A percentile compares a stretch with the other conserved stretches of the same genome.
phyloP scores from a whole-genome alignment of 2,797 vertebrate genomes.

The Ceyx erithaca region DNA sequence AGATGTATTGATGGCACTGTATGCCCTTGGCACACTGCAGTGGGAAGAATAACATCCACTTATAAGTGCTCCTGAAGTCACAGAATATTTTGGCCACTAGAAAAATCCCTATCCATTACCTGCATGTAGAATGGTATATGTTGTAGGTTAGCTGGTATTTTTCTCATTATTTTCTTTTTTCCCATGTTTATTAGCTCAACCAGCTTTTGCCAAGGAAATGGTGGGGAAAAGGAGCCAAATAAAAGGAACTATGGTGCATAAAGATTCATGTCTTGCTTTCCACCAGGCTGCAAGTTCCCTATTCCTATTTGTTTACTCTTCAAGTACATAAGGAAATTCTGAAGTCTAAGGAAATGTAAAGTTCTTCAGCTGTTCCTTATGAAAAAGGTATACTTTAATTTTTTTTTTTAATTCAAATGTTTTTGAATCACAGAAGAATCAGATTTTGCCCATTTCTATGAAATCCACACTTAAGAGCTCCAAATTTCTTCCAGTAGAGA shows the following conservation, averaged over 20 bases:
- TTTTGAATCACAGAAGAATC: not conserved
- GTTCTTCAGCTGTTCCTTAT: not conserved
- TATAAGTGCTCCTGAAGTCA: not conserved
- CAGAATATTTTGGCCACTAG: not conserved
- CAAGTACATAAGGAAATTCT: not conserved
- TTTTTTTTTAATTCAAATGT: not conserved
- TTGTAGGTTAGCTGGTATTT: not conserved
- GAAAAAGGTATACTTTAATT: not conserved
- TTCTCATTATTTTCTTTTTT: fast-evolving
- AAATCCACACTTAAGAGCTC: not conserved
- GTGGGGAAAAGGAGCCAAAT: not conserved
- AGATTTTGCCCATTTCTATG: not conserved
- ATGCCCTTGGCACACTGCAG: not conserved
- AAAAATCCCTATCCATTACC: not conserved
- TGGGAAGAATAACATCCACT: not conserved
- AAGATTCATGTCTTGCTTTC: not conserved
- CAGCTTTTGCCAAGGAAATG: not conserved
- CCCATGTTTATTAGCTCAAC: not conserved
- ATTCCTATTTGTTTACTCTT: not conserved
- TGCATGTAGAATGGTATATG: not conserved
- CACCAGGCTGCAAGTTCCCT: not conserved
- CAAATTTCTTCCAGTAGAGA: not conserved
- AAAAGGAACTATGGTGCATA: not conserved
- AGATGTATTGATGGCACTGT: not conserved
- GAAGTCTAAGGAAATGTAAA: not conserved